Evolutionary conservation across 2,797 vertebrate species (phyloP).

Genomic region (Acridotheres tristis): DNA sequence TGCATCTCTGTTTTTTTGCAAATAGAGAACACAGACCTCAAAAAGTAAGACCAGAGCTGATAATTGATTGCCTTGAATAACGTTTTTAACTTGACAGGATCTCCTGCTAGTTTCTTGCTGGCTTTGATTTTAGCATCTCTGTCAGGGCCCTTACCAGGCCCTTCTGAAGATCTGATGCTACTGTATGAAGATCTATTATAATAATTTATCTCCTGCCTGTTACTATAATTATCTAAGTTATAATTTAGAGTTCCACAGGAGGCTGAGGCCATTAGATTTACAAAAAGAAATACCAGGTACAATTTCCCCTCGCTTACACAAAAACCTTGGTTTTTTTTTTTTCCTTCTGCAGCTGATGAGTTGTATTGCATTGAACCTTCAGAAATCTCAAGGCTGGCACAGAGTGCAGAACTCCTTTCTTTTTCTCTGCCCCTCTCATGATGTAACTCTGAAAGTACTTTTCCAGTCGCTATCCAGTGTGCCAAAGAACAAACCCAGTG

Average conservation of each 20-base stretch:
- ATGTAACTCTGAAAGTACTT: background rate
- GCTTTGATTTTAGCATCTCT: background rate
- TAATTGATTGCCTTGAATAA: background rate
- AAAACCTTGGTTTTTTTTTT: background rate
- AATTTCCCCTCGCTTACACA: background rate
- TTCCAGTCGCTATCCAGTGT: background rate
- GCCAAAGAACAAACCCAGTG: background rate
- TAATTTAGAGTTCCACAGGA: background rate
- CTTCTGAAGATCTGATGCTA: background rate
- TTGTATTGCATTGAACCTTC: background rate
- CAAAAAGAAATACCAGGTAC: background rate
- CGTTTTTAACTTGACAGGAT: background rate
- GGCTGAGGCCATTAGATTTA: background rate
- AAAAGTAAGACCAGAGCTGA: background rate
- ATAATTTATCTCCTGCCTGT: background rate
- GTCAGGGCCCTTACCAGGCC: background rate
- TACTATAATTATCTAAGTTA: background rate
- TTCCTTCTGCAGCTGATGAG: background rate
- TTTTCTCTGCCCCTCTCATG: background rate
- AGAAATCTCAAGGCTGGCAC: background rate
- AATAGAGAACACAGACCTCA: background rate
- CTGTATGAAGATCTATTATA: background rate
- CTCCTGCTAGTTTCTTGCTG: background rate
- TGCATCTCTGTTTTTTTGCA: background rate
- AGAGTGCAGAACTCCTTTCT: background rate